Conservation (phyloP, 2,888 invertebrate species). For the Andrena trimmerana region DNA sequence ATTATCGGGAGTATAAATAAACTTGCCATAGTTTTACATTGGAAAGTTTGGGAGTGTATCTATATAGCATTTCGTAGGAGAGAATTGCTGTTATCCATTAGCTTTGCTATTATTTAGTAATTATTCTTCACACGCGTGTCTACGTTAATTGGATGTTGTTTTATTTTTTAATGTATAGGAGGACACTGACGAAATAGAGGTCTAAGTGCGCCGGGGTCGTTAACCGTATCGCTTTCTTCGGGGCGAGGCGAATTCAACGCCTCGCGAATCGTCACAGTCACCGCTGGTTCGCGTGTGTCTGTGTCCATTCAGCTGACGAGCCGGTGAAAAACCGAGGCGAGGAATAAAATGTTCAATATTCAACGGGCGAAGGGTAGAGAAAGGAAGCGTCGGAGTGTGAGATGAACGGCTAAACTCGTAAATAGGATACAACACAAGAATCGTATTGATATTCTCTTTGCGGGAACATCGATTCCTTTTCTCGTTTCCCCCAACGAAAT, state of each 20-base stretch:
- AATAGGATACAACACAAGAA: slow-evolving; percentile 42
- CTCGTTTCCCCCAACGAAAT: slow-evolving; percentile 25
- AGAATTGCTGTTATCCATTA: too few relatives aligned
- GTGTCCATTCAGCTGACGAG: slow-evolving; percentile 21
- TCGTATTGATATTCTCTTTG: slow-evolving; percentile 57
- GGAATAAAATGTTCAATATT: slow-evolving; percentile 52
- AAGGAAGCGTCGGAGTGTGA: slow-evolving; percentile 35
- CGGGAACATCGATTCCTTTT: slow-evolving; percentile 43
- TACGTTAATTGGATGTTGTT: not conserved
- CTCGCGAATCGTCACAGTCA: slow-evolving; percentile 23
- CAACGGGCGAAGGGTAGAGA: slow-evolving; percentile 10
- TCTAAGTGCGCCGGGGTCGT: slow-evolving; percentile 12
- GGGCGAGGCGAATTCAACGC: slow-evolving; percentile 20
- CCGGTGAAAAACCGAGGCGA: slow-evolving; percentile 34
- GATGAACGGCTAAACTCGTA: slow-evolving; percentile 46
- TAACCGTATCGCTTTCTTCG: slow-evolving; percentile 36
- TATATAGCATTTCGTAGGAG: too few relatives aligned
- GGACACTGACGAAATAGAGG: not conserved
- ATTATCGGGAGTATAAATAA: too few relatives aligned
- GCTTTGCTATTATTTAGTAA: too few relatives aligned
- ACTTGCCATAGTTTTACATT: too few relatives aligned
- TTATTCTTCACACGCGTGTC: too few relatives aligned
- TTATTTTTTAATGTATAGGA: not conserved
- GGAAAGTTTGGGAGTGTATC: too few relatives aligned
- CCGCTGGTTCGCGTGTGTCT: not conserved